Conservation (phyloP, 2,113 vertebrate species). For the Numenius arquata region DNA sequence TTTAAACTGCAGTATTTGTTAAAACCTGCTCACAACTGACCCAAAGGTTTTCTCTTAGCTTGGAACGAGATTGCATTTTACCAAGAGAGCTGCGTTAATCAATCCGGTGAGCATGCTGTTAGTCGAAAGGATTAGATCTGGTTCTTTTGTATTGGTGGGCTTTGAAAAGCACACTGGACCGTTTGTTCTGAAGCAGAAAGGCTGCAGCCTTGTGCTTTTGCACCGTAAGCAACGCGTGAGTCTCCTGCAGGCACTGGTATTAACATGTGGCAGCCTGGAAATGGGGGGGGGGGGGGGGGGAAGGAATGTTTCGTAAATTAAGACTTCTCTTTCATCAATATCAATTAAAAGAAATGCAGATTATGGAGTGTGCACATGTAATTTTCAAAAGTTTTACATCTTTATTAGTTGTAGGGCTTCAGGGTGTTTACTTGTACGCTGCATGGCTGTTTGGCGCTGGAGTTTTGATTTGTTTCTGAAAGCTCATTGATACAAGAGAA, state of each 20-base stretch:
- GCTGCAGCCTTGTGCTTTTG: not conserved
- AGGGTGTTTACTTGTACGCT: not conserved
- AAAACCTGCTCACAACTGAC: not conserved
- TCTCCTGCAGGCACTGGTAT: not conserved
- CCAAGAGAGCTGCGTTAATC: not conserved
- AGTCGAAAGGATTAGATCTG: not conserved
- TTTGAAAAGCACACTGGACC: not conserved
- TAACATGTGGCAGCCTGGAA: not conserved
- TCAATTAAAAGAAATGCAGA: not conserved
- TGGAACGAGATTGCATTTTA: not conserved
- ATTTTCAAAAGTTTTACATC: not conserved
- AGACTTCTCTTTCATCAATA: not conserved
- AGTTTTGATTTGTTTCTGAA: not conserved
- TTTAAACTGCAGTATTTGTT: not conserved
- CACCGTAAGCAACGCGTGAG: rapidly evolving
- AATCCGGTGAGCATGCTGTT: not conserved
- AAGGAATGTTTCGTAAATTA: not conserved
- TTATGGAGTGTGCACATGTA: rapidly evolving
- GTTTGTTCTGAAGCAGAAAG: not conserved
- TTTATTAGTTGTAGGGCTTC: not conserved
- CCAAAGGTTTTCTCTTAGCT: not conserved
- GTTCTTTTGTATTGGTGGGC: not conserved
- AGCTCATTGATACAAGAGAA: not conserved
- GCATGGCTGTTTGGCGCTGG: not conserved
- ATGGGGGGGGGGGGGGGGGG: not conserved